Evolutionary conservation across 1,140 invertebrate genomes (phyloP).

Genomic region (Scaptomyza graminum): DNA sequence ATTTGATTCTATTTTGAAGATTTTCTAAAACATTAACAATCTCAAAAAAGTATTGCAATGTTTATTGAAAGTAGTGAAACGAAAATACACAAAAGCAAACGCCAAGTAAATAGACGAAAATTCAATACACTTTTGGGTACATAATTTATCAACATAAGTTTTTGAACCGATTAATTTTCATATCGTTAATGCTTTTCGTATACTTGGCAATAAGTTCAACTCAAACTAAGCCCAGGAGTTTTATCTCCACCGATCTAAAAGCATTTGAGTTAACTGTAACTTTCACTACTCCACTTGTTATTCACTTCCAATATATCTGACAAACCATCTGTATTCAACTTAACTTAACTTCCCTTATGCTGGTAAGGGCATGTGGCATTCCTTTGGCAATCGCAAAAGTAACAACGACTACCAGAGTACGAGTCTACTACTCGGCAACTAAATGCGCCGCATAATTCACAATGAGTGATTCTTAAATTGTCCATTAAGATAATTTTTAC

Average conservation of each 20-base stretch:
- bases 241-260: too few species aligned
- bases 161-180: too few species aligned
- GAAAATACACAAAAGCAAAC: background rate
- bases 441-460: conserved; percentile 81
- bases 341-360: background rate
- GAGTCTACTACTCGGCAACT: conserved; percentile 64
- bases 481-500: conserved; percentile 82
- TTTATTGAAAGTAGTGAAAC: conserved; percentile 41
- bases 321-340: background rate
- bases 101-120: background rate
- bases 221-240: too few species aligned
- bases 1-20: conserved; percentile 44
- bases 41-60: conserved; percentile 42
- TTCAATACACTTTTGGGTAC: background rate
- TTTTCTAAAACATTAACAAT: conserved; percentile 72
- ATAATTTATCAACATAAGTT: too few species aligned
- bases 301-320: background rate
- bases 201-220: too few species aligned
- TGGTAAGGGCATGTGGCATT: conserved; percentile 24
- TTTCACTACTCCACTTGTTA: background rate
- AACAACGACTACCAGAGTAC: conserved; percentile 41
- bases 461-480: conserved; percentile 82
- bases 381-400: conserved; percentile 55
- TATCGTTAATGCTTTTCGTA: too few species aligned
- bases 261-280: background rate